These are phyloP conservation scores for Bombus huntii DNA, from an alignment of 1,140 invertebrate genomes.

Conservation along the genomic window DNA sequence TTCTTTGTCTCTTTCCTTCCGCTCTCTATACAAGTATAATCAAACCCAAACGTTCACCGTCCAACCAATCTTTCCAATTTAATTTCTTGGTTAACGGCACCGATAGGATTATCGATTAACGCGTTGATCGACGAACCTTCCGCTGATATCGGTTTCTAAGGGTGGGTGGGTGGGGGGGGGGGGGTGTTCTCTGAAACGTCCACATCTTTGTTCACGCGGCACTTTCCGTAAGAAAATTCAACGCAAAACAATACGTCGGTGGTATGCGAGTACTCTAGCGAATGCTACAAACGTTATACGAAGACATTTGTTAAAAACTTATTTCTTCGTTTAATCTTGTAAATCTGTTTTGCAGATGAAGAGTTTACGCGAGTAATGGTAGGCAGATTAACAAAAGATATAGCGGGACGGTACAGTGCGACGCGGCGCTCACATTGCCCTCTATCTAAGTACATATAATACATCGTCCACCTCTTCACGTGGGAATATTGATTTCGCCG, in stretches of 20 bases:
- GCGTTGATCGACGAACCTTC: background rate
- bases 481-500: constrained; percentile 76
- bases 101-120: background rate
- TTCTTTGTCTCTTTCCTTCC: background rate
- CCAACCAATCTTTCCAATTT: background rate
- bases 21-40: background rate
- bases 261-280: background rate
- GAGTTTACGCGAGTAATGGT: background rate
- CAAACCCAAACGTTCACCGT: background rate
- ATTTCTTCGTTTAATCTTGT: too few relatives aligned
- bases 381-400: background rate
- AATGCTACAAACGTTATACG: background rate
- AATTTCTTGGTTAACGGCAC: background rate
- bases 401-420: constrained; percentile 7
- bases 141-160: background rate
- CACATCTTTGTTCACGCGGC: constrained; percentile 14
- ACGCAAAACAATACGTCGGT: background rate
- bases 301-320: too few relatives aligned
- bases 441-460: constrained; percentile 23
- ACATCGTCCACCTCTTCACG: constrained; percentile 63
- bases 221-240: background rate
- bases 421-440: constrained; percentile 32
- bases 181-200: background rate
- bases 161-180: background rate
- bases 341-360: background rate